These are phyloP conservation scores for Euplexia lucipara DNA, from an alignment of 2,888 invertebrate species.

Conservation along the genomic window DNA sequence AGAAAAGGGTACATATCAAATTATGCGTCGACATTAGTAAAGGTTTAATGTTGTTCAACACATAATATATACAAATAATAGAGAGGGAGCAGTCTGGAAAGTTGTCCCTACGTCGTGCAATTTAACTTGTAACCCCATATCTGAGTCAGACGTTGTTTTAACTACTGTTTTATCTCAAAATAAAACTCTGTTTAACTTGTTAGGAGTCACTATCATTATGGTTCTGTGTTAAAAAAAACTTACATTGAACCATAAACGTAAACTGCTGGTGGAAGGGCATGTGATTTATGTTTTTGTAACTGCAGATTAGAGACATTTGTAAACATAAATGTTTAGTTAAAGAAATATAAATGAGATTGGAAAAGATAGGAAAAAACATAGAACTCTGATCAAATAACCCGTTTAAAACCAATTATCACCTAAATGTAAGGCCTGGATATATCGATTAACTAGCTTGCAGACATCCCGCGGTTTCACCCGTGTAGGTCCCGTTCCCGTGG, in stretches of 20 bases:
- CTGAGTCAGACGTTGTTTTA: constrained; percentile 3
- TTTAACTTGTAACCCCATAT: constrained; percentile 33
- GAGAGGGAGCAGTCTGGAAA: constrained; percentile 3
- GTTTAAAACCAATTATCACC: too few relatives aligned
- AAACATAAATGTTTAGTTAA: too few relatives aligned
- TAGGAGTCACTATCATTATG: neutral
- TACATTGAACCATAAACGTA: neutral
- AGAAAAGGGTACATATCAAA: constrained; percentile 3
- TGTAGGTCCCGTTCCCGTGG: too few relatives aligned
- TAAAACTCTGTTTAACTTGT: neutral
- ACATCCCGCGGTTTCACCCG: too few relatives aligned
- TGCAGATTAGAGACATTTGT: too few relatives aligned
- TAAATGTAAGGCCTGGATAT: too few relatives aligned
- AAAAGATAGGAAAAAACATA: too few relatives aligned
- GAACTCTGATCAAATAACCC: too few relatives aligned
- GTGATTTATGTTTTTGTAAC: too few relatives aligned
- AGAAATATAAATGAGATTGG: too few relatives aligned
- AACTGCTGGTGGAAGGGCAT: neutral
- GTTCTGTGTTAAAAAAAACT: neutral
- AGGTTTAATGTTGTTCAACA: constrained; percentile 23
- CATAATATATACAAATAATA: constrained; percentile 5
- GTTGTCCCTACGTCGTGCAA: constrained; percentile 16
- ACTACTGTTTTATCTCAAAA: constrained; percentile 6
- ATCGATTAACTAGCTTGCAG: too few relatives aligned
- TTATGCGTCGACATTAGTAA: constrained; percentile 15